phyloP scores from a whole-genome alignment of 2,797 vertebrate genomes.

The Gouania willdenowi region DNA sequence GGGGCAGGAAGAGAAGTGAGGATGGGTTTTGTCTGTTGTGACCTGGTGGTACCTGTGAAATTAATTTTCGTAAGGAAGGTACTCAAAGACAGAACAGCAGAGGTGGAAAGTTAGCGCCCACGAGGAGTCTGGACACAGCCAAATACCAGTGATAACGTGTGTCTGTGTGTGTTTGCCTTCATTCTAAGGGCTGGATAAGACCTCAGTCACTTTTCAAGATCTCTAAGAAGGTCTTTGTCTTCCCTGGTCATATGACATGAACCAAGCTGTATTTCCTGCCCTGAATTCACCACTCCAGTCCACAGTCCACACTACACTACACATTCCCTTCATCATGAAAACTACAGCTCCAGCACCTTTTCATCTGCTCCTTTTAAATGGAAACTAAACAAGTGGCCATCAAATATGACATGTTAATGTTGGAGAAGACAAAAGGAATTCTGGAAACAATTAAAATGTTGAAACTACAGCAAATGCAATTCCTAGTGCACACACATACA shows the following conservation, averaged over 20 bases:
- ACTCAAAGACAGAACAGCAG: not conserved
- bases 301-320: no score
- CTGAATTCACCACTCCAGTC: conserved; percentile 20
- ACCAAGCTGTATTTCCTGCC: conserved; percentile 47
- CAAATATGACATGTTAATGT: not conserved
- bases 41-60: not conserved
- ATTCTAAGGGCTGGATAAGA: conserved; percentile 18
- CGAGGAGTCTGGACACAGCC: not conserved
- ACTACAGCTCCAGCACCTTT: conserved; percentile 8
- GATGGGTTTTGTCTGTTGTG: not conserved
- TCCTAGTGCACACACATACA: no score
- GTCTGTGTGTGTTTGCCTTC: not conserved
- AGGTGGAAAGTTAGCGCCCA: not conserved
- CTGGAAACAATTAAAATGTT: no score
- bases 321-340: conserved; percentile 22
- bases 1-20: not conserved
- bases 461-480: no score
- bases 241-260: conserved; percentile 61
- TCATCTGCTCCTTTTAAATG: not conserved
- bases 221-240: conserved; percentile 58
- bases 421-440: not conserved
- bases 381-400: not conserved
- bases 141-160: conserved; percentile 1
- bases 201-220: conserved; percentile 21
- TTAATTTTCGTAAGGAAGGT: no score